Conservation (phyloP, 2,113 vertebrate species). For the Cyprinodon tularosa region DNA sequence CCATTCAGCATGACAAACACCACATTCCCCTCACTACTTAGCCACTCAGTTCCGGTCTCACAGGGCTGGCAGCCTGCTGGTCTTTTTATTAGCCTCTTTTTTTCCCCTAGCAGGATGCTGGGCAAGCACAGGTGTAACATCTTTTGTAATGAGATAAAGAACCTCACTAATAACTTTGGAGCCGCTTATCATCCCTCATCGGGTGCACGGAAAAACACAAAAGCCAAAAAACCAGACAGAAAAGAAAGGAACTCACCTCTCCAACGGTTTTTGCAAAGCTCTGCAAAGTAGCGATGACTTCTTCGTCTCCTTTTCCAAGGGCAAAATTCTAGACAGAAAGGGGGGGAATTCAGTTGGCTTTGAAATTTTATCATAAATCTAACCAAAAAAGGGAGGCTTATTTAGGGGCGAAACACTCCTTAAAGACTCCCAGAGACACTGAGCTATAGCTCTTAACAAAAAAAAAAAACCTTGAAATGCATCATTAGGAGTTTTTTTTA, state of each 20-base stretch:
- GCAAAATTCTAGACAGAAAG: constrained; percentile 90
- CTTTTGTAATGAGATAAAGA: constrained; percentile 26
- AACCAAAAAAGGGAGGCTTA: neutral
- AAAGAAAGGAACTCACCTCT: constrained; percentile 84
- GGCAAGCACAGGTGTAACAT: constrained; percentile 19
- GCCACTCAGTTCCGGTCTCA: constrained; percentile 8
- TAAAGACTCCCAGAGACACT: too few relatives aligned
- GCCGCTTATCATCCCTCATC: constrained; percentile 10
- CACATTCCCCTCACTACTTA: neutral
- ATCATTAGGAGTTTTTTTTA: neutral
- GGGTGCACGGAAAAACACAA: neutral
- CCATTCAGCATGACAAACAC: constrained; percentile 16
- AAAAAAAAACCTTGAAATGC: neutral
- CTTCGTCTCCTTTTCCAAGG: constrained; percentile 96
- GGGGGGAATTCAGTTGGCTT: constrained; percentile 26
- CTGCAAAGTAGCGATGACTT: constrained; percentile 92
- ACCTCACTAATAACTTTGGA: neutral
- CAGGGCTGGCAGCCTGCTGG: constrained; percentile 17
- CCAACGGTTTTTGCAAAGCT: constrained; percentile 92
- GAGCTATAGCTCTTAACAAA: neutral
- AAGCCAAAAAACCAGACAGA: constrained; percentile 2
- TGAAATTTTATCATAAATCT: neutral
- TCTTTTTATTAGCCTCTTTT: constrained; percentile 35
- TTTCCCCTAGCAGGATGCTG: neutral
- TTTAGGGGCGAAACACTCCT: too few relatives aligned